phyloP scores from a whole-genome alignment of 2,113 vertebrate species.

The Hippocampus guttulatus region DNA sequence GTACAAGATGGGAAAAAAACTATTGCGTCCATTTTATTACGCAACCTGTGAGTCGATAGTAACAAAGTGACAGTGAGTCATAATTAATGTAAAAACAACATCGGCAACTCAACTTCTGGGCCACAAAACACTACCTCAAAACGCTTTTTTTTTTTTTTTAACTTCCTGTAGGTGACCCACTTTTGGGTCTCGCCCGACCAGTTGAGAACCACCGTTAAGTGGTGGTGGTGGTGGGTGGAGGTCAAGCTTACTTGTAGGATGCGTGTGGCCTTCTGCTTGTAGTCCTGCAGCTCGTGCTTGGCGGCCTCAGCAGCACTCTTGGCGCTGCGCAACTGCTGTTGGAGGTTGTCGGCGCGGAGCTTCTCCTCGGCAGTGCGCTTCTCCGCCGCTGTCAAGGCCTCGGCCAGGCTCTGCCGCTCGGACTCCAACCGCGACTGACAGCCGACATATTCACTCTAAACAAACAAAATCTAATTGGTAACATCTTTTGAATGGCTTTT shows the following conservation, averaged over 20 bases:
- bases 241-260: slow-evolving; percentile 82
- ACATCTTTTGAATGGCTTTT: no score
- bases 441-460: slow-evolving; percentile 79
- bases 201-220: not conserved
- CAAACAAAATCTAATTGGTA: not conserved
- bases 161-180: no score
- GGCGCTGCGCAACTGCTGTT: slow-evolving; percentile 80
- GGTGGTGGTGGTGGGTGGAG: no score
- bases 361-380: slow-evolving; percentile 83
- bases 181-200: no score
- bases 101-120: no score
- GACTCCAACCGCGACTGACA: slow-evolving; percentile 82
- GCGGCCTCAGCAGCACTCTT: slow-evolving; percentile 76
- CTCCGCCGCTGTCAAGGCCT: slow-evolving; percentile 80
- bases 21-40: no score
- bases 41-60: no score
- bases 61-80: no score
- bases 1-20: no score
- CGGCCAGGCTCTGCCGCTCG: slow-evolving; percentile 87
- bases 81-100: no score
- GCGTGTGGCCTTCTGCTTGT: slow-evolving; percentile 94
- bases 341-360: slow-evolving; percentile 78
- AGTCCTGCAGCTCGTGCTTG: slow-evolving; percentile 88
- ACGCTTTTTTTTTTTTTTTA: no score
- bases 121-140: no score